Evolutionary conservation across 2,113 vertebrate genomes (phyloP).

Genomic region (Deroptyus accipitrinus): DNA sequence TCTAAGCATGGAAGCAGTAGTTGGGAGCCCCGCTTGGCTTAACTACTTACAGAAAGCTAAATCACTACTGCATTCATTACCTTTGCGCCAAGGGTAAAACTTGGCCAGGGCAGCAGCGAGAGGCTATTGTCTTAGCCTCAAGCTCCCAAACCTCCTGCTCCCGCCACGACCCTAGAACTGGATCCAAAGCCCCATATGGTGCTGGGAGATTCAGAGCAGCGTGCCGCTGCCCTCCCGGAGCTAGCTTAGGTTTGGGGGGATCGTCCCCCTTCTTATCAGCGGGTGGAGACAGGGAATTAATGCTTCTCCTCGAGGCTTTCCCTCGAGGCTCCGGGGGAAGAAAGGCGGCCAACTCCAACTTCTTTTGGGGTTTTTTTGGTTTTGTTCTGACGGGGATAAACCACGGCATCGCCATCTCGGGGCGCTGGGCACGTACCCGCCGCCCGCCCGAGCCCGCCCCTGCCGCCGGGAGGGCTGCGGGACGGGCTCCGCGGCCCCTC

Average conservation of each 20-base stretch:
- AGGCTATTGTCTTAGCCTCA: rapidly evolving
- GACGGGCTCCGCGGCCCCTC: not conserved
- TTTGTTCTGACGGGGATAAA: no score
- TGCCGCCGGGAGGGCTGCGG: not conserved
- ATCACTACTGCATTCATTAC: not conserved
- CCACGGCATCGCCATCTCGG: not conserved
- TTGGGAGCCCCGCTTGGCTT: not conserved
- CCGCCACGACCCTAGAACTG: not conserved
- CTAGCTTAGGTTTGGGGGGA: not conserved
- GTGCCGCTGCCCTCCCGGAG: not conserved
- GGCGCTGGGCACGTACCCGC: not conserved
- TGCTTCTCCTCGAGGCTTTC: not conserved
- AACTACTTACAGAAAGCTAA: rapidly evolving
- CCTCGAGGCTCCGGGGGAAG: not conserved
- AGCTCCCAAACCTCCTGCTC: not conserved
- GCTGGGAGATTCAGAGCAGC: no score
- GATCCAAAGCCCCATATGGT: not conserved
- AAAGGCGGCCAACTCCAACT: not conserved
- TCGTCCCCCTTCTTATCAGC: rapidly evolving
- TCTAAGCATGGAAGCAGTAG: rapidly evolving
- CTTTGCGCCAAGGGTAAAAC: not conserved
- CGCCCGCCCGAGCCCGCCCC: not conserved
- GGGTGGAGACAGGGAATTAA: no score
- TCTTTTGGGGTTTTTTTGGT: not conserved
- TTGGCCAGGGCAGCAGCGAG: not conserved